Evolutionary conservation across 2,888 invertebrate species (phyloP).

Genomic region (Abrostola tripartita): DNA sequence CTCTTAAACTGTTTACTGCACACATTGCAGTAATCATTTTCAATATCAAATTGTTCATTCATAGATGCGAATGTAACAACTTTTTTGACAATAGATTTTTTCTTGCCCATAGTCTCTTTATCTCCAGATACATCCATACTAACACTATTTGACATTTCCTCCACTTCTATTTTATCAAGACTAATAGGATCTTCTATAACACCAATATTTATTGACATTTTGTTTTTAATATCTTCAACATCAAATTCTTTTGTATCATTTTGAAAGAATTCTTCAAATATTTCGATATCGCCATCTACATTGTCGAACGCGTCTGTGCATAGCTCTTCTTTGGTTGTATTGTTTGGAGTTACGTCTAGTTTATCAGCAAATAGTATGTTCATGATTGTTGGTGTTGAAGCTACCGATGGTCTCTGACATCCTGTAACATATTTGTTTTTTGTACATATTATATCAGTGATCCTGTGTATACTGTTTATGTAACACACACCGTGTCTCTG

Average conservation of each 20-base stretch:
- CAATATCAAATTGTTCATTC: slow-evolving; percentile 61
- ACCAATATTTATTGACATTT: neutral
- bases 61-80: neutral
- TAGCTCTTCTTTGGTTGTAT: slow-evolving; percentile 33
- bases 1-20: slow-evolving; percentile 68
- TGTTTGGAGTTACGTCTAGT: slow-evolving; percentile 45
- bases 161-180: slow-evolving; percentile 5
- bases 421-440: slow-evolving; percentile 43
- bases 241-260: slow-evolving; percentile 40
- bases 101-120: neutral
- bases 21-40: slow-evolving; percentile 68
- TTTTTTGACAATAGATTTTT: no score
- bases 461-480: no score
- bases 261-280: slow-evolving; percentile 68
- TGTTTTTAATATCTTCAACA: slow-evolving; percentile 20
- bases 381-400: slow-evolving; percentile 75
- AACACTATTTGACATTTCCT: slow-evolving; percentile 5
- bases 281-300: slow-evolving; percentile 56
- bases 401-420: slow-evolving; percentile 56
- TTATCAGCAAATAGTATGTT: slow-evolving; percentile 77
- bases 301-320: slow-evolving; percentile 54
- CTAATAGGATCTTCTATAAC: slow-evolving; percentile 22
- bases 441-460: no score
- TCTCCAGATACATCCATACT: slow-evolving; percentile 10
- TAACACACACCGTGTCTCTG: no score